A percentile compares a stretch with the other conserved stretches of the same genome.
These are phyloP conservation scores for Pyrocephalus nanus DNA, from an alignment of 2,797 vertebrate species.

Conservation along the genomic window DNA sequence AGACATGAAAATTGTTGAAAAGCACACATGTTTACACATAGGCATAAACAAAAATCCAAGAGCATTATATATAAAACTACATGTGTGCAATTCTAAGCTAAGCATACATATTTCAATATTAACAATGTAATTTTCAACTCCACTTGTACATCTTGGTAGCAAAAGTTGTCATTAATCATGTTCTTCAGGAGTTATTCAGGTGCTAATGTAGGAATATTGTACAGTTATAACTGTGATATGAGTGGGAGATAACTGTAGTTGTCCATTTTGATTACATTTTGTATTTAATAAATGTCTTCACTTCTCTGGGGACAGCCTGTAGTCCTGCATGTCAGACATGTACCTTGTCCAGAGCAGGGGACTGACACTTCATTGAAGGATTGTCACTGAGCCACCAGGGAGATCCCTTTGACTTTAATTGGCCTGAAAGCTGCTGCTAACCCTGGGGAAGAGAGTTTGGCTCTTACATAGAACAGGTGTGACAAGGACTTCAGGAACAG, in stretches of 20 bases:
- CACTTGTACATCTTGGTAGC: not conserved
- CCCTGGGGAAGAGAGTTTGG: not conserved
- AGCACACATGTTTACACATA: not conserved
- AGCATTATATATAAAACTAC: not conserved
- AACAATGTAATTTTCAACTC: not conserved
- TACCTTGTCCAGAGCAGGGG: not conserved
- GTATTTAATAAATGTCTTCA: not conserved
- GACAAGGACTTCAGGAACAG: not conserved
- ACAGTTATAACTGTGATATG: not conserved
- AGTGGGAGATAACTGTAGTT: not conserved
- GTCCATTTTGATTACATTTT: not conserved
- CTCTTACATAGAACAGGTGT: not conserved
- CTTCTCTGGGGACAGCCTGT: not conserved
- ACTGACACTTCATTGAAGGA: not conserved
- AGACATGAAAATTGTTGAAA: not conserved
- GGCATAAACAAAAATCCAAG: not conserved
- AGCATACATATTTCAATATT: not conserved
- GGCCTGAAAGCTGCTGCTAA: not conserved
- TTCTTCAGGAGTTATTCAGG: not conserved
- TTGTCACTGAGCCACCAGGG: not conserved
- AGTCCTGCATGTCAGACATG: not conserved
- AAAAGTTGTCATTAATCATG: not conserved
- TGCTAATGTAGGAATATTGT: not conserved
- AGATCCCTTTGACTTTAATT: not conserved
- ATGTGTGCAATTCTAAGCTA: not conserved